Conservation (phyloP, 2,888 invertebrate genomes). For the Lasioglossum zephyrum region DNA sequence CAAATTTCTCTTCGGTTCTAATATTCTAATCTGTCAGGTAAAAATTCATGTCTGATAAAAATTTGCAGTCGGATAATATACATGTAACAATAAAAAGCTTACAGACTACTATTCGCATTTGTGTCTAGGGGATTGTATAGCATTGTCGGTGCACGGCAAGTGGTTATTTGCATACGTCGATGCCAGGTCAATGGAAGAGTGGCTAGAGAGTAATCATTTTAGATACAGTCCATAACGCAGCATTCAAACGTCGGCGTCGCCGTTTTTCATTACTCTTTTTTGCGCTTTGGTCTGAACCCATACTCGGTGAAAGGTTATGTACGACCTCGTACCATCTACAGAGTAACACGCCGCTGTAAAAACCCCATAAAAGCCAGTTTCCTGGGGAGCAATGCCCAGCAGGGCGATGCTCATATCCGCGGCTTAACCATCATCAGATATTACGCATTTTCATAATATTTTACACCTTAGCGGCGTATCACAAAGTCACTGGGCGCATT, state of each 20-base stretch:
- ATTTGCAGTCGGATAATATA: too few species aligned
- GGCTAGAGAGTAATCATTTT: conserved; percentile 58
- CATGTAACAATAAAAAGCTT: too few species aligned
- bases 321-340: conserved; percentile 47
- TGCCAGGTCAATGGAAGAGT: conserved; percentile 49
- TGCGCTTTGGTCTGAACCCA: conserved; percentile 35
- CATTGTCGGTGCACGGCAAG: conserved; percentile 19
- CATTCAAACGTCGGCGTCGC: conserved; percentile 60
- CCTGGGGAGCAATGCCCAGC: conserved; percentile 55
- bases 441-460: conserved; percentile 80
- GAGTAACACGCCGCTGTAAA: conserved; percentile 70
- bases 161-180: conserved; percentile 55
- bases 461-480: conserved; percentile 70
- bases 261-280: conserved; percentile 67
- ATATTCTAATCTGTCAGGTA: too few species aligned
- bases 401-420: conserved; percentile 57
- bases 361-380: conserved; percentile 73
- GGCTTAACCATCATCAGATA: conserved; percentile 77
- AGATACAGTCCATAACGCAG: conserved; percentile 67
- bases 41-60: too few species aligned
- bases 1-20: too few species aligned
- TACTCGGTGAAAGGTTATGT: conserved; percentile 59
- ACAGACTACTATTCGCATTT: not conserved
- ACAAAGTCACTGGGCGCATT: conserved; percentile 50
- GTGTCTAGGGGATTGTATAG: not conserved